Percentiles rank a stretch among this genome's conserved stretches.
phyloP scores from a whole-genome alignment of 2,797 vertebrate genomes.

The Podarcis lilfordi region DNA sequence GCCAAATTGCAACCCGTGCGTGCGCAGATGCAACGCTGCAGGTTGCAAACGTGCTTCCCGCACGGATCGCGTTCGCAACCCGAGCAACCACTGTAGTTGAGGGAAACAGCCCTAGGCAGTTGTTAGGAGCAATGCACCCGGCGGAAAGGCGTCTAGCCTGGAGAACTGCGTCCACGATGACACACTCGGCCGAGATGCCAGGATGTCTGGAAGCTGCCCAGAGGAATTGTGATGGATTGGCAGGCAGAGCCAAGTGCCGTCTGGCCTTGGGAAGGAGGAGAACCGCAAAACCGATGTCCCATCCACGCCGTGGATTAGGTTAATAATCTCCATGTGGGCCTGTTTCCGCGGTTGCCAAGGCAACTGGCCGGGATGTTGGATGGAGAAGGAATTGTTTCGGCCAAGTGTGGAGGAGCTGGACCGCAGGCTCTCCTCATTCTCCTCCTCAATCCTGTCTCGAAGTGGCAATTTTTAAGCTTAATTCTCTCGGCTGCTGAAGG shows the following conservation, averaged over 20 bases:
- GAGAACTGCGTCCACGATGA: neutral
- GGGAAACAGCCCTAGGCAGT: too few species aligned
- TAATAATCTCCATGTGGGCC: neutral
- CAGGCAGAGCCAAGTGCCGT: neutral
- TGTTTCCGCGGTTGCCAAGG: neutral
- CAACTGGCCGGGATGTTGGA: neutral
- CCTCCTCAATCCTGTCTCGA: too few species aligned
- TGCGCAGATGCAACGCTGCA: too few species aligned
- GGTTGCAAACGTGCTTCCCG: too few species aligned
- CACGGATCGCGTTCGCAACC: too few species aligned
- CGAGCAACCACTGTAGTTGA: too few species aligned
- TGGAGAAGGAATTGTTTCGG: neutral
- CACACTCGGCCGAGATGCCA: neutral
- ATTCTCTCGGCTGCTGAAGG: neutral
- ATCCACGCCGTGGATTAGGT: neutral
- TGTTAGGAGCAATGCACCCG: neutral
- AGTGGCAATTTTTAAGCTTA: neutral
- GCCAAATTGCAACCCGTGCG: too few species aligned
- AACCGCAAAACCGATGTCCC: neutral
- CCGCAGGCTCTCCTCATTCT: accelerated
- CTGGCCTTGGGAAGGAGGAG: neutral
- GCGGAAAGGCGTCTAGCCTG: too few species aligned
- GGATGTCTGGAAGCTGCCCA: neutral
- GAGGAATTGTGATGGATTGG: neutral
- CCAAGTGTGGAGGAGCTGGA: too few species aligned